Evolutionary conservation across 2,113 vertebrate genomes (phyloP).

Genomic region (Lutjanus erythropterus): DNA sequence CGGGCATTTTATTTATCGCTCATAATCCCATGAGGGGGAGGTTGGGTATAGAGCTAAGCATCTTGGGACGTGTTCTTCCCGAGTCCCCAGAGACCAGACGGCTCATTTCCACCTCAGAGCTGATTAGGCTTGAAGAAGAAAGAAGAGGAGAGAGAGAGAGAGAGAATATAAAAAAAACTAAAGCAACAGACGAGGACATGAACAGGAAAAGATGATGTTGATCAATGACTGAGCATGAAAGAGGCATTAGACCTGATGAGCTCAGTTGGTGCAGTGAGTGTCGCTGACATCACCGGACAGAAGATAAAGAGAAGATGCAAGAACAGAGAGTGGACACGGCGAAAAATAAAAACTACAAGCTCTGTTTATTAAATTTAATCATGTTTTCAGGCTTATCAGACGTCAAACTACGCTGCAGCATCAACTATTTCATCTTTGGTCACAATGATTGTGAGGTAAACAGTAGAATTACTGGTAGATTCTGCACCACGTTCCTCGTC

Average conservation of each 20-base stretch:
- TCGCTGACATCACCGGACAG: too few species aligned
- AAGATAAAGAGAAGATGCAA: too few species aligned
- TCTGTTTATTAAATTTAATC: too few species aligned
- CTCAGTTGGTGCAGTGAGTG: too few species aligned
- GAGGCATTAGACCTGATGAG: constrained; percentile 26
- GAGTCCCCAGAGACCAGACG: constrained; percentile 14
- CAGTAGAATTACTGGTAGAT: too few species aligned
- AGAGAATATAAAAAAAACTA: background rate
- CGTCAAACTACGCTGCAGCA: too few species aligned
- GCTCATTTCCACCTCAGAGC: constrained; percentile 48
- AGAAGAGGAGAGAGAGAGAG: background rate
- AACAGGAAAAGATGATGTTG: constrained; percentile 13
- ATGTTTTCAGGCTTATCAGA: too few species aligned
- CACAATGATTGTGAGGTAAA: too few species aligned
- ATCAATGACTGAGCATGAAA: constrained; percentile 8
- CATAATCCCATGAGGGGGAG: constrained; percentile 19
- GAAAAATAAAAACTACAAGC: too few species aligned
- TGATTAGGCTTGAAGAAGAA: background rate
- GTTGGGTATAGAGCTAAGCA: constrained; percentile 27
- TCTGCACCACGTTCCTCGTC: too few species aligned
- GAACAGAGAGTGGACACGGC: too few species aligned
- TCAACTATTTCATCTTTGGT: too few species aligned
- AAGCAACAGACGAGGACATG: background rate
- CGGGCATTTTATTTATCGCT: constrained; percentile 37
- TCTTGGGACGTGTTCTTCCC: constrained; percentile 30